Percentiles rank a stretch among this genome's conserved stretches.
Evolutionary conservation across 2,797 vertebrate genomes (phyloP).

Genomic region (Smutsia temminckii): DNA sequence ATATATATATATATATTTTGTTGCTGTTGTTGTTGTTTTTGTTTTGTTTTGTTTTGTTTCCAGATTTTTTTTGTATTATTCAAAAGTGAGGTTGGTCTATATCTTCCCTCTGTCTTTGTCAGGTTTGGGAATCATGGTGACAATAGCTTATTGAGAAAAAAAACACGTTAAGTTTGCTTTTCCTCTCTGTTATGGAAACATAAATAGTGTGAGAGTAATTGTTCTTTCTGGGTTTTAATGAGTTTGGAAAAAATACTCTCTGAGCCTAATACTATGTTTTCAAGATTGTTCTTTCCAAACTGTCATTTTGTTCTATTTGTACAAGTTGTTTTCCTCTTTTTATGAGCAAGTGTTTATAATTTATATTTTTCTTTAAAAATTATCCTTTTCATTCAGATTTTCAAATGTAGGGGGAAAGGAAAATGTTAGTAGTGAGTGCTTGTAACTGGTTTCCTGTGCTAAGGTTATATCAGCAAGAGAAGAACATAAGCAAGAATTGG

Average conservation of each 20-base stretch:
- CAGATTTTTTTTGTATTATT: neutral
- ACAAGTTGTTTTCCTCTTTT: neutral
- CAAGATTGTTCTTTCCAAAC: constrained; percentile 29
- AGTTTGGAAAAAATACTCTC: neutral
- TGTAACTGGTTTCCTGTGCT: neutral
- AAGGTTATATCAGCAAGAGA: neutral
- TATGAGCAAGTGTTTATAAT: neutral
- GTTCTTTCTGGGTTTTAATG: neutral
- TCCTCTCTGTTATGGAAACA: neutral
- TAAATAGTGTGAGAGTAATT: neutral
- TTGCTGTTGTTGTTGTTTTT: no score
- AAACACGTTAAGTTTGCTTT: neutral
- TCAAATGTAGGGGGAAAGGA: neutral
- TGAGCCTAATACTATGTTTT: constrained; percentile 3
- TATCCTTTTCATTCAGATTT: constrained; percentile 1
- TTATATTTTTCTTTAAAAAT: constrained; percentile 20
- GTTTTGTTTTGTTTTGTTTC: no score
- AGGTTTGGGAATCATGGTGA: neutral
- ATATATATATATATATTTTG: neutral
- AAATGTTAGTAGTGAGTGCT: neutral
- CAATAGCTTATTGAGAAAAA: neutral
- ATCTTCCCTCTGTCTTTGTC: neutral
- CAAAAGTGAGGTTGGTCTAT: neutral
- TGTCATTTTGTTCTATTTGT: neutral
- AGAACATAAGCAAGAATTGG: neutral